Evolutionary conservation across 1,140 invertebrate species (phyloP).

Genomic region (Campoletis sonorensis): DNA sequence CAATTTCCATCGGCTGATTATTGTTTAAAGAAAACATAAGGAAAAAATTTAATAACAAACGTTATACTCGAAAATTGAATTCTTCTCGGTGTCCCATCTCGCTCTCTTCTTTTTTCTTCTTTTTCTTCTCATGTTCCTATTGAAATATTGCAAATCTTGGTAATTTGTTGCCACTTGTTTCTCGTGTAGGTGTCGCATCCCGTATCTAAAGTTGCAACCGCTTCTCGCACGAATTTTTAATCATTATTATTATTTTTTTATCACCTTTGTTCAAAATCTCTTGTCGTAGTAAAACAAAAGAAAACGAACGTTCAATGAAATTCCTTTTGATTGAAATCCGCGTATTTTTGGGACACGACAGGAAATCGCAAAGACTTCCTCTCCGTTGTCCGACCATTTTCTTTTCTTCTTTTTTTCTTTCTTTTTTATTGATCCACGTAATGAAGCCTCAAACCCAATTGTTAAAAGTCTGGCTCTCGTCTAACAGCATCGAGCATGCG

Average conservation of each 20-base stretch:
- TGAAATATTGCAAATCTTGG: no score
- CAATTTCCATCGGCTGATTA: slow-evolving; percentile 7
- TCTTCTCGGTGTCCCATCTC: neutral
- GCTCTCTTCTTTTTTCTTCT: neutral
- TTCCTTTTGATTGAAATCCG: slow-evolving; percentile 13
- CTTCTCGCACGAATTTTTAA: slow-evolving; percentile 41
- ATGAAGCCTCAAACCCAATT: slow-evolving; percentile 44
- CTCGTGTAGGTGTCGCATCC: slow-evolving; percentile 45
- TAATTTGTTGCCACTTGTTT: neutral
- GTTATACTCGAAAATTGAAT: neutral
- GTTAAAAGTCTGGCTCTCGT: slow-evolving; percentile 46
- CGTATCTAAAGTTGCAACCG: slow-evolving; percentile 44
- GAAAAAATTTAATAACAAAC: neutral
- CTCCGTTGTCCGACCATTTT: slow-evolving; percentile 44
- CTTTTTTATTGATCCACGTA: slow-evolving; percentile 44
- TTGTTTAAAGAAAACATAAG: neutral
- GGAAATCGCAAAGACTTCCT: neutral
- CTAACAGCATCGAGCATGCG: slow-evolving; percentile 55
- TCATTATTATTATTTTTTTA: neutral
- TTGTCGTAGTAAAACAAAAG: slow-evolving; percentile 13
- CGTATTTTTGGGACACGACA: slow-evolving; percentile 31
- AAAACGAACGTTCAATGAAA: neutral
- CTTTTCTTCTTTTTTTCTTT: slow-evolving; percentile 35
- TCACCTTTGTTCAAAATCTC: neutral
- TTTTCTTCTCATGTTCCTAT: neutral